These are phyloP conservation scores for Orthosia incerta DNA, from an alignment of 2,888 invertebrate genomes.

Conservation along the genomic window DNA sequence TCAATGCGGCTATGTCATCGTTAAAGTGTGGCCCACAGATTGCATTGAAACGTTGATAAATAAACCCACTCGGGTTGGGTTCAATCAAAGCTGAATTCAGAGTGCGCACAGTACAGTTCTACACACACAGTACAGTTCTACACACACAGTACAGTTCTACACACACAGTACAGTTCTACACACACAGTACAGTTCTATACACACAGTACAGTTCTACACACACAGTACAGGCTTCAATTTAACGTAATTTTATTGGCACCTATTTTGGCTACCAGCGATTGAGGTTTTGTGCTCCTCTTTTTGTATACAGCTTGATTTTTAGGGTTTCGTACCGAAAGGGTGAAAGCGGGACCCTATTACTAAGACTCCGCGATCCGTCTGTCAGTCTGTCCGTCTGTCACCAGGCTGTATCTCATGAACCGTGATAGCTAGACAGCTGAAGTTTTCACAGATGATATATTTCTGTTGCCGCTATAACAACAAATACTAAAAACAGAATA, in stretches of 20 bases:
- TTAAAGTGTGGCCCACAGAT: conserved; percentile 4
- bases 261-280: background rate
- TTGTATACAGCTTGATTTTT: no score
- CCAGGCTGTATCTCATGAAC: no score
- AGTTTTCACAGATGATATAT: no score
- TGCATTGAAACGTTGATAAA: conserved; percentile 36
- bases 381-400: no score
- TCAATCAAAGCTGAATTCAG: conserved; percentile 13
- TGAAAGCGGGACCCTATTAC: no score
- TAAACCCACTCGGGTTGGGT: conserved; percentile 18
- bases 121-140: background rate
- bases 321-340: no score
- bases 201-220: background rate
- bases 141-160: background rate
- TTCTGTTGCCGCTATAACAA: no score
- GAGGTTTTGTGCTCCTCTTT: background rate
- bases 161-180: background rate
- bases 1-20: conserved; percentile 20
- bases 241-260: background rate
- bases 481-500: no score
- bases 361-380: no score
- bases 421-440: no score
- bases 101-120: background rate
- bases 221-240: conserved; percentile 1
- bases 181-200: background rate